Conservation (phyloP, 2,888 invertebrate genomes). For the Lasioglossum vierecki region DNA sequence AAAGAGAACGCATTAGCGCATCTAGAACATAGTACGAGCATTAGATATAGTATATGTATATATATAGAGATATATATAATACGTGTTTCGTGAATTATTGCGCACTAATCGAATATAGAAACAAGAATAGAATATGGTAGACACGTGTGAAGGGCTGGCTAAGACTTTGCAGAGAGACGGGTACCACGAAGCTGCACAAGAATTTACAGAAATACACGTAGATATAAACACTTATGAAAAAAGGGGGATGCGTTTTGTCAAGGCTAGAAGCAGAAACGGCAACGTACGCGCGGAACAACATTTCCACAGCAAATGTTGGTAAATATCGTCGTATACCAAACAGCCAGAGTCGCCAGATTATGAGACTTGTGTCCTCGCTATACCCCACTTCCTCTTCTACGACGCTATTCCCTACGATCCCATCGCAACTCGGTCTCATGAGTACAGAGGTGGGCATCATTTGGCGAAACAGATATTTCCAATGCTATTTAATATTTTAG, state of each 20-base stretch:
- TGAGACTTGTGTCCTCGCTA: too few species aligned
- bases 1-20: slow-evolving; percentile 47
- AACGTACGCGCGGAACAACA: slow-evolving; percentile 23
- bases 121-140: neutral
- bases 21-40: slow-evolving; percentile 50
- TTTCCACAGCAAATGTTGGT: slow-evolving; percentile 4
- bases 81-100: slow-evolving; percentile 49
- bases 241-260: slow-evolving; percentile 50
- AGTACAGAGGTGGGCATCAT: too few species aligned
- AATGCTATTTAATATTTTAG: too few species aligned
- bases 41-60: slow-evolving; percentile 7
- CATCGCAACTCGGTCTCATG: too few species aligned
- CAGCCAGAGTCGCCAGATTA: too few species aligned
- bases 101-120: slow-evolving; percentile 69
- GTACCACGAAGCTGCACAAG: slow-evolving; percentile 47
- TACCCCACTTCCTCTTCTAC: too few species aligned
- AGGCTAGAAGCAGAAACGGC: slow-evolving; percentile 54
- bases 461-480: too few species aligned
- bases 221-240: slow-evolving; percentile 35
- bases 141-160: slow-evolving; percentile 19
- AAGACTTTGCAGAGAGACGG: slow-evolving; percentile 50
- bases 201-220: slow-evolving; percentile 33
- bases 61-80: too few species aligned
- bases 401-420: too few species aligned
- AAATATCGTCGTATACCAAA: neutral